Base-by-base conservation (phyloP, 2,797 vertebrate species). In the Danio choprae region DNA sequence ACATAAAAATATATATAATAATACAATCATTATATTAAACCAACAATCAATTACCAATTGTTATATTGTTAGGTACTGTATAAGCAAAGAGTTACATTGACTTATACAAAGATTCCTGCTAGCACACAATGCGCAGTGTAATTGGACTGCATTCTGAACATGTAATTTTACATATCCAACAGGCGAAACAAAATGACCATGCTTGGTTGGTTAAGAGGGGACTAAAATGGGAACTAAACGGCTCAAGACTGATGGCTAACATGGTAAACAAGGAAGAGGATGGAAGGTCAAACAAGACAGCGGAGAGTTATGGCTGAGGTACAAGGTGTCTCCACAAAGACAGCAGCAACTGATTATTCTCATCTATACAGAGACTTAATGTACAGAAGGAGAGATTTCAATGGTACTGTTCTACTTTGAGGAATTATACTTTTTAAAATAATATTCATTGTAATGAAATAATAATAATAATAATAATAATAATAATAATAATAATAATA, bases 181-280 rank as follows among this genome's bases (percentile, higher is more conserved):
- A 22, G 55, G 1, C 58, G 5, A 22, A 11, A 20, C 18, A 9
- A 55, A 55, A 55, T 10, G 5, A 20, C 8, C 10, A 9, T 55
- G 18, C 1, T 11, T 56, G n/a, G 55, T 56, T 63, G n/a, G 62
- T 44, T 44, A 29, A 48, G 63, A 70, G 53, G 43, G 18, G 71
- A 18, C 13, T 51, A 29, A 29, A 29, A 56, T 29, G 56, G 18
- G 62, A 68, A 65, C 53, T 60, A 46, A 78, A 53, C 50, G 29
- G 62, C 62, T 74, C 73, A 55, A 15, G 46, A 53, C 65, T 78
- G 60, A 43, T 78, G 62, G 71, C 41, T 72, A 74, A 63, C 65
- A 74, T 46, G 40, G 81, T 53, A 64, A 73, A 60, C 63, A n/a
- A 48, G 75, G 67, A 69, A 58, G 58, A 65, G 43, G 44, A 78